phyloP scores from a whole-genome alignment of 92 coral and sea anemone species.

The Nematostella vectensis region DNA sequence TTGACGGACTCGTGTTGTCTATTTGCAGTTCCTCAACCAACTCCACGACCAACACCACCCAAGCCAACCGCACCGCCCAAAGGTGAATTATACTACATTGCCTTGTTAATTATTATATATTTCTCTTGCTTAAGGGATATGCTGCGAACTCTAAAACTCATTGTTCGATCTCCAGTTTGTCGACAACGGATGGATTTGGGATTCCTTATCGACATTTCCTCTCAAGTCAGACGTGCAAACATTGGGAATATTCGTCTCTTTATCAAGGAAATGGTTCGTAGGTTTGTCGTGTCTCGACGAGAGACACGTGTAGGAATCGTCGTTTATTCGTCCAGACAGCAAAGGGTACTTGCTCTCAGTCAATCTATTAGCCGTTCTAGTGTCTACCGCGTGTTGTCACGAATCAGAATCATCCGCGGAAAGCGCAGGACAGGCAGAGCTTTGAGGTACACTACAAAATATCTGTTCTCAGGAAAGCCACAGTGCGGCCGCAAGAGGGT shows the following conservation, averaged over 20 bases:
- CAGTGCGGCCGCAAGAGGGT: conserved; percentile 32
- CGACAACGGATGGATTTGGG: conserved; percentile 58
- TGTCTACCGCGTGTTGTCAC: conserved; percentile 12
- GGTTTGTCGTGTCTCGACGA: conserved; percentile 47
- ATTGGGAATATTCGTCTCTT: conserved; percentile 37
- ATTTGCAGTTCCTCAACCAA: neutral
- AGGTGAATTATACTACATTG: too few relatives aligned
- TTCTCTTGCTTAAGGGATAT: too few relatives aligned
- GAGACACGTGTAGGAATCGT: conserved; percentile 60
- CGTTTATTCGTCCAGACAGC: conserved; percentile 30
- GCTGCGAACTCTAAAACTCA: too few relatives aligned
- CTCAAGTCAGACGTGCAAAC: conserved; percentile 33
- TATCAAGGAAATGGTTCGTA: conserved; percentile 44
- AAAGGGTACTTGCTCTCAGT: conserved; percentile 30
- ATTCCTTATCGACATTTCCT: conserved; percentile 51
- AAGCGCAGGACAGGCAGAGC: conserved; percentile 34
- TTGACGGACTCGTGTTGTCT: too few relatives aligned
- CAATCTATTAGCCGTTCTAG: conserved; percentile 2
- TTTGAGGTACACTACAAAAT: conserved; percentile 17
- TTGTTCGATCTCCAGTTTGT: conserved; percentile 27
- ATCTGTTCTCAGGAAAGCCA: conserved; percentile 22
- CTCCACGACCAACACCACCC: too few relatives aligned
- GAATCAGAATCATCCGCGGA: conserved; percentile 33
- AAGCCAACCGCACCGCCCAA: too few relatives aligned
- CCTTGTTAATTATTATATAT: too few relatives aligned